Base-by-base conservation (phyloP, 2,113 vertebrate species). In the Serilophus lunatus region DNA sequence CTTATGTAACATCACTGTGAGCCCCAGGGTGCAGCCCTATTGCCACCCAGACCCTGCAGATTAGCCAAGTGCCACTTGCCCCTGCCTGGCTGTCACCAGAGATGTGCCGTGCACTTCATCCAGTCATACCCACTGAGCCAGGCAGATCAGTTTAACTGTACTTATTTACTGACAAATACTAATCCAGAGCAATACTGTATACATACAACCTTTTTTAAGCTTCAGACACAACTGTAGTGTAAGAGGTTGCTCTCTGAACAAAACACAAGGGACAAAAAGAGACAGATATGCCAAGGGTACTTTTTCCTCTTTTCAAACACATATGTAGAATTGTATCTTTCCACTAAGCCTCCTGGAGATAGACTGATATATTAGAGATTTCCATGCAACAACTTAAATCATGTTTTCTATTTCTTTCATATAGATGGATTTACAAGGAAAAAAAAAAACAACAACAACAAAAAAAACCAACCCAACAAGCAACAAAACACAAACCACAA, bases 101-200 rank as follows among this genome's bases (percentile, higher is more conserved):
- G 22, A 12, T 0, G 4, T 2, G n/a, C n/a, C 18, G 14, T 6
- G 26, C 2, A 0, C 68, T 31, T 33, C 56, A 53, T 22, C 56
- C 45, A 31, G 9, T 23, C 2, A 0, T 3, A 6, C 19, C 35
- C 33, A 13, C 17, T 0, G 0, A 51, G 63, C 36, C 51, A 42
- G 15, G 22, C 31, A 38, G 4, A 0, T 3, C 49, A 54, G 35
- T 44, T 50, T 19, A 28, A 40, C 47, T 18, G 3, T 25, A 20
- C 19, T 53, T 19, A 17, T 38, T 74, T 60, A 31, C 49, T 45
- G 23, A 31, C 2, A 13, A 26, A 17, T 13, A 29, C 10, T 31
- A 40, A 60, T 13, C 68, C 9, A 40, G 29, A 64, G 53, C 44
- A 45, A 15, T 7, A 29, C 28, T 47, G 20, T 47, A 47, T 47